Evolutionary conservation across 2,797 vertebrate species (phyloP).

Genomic region (Buceros bicornis): DNA sequence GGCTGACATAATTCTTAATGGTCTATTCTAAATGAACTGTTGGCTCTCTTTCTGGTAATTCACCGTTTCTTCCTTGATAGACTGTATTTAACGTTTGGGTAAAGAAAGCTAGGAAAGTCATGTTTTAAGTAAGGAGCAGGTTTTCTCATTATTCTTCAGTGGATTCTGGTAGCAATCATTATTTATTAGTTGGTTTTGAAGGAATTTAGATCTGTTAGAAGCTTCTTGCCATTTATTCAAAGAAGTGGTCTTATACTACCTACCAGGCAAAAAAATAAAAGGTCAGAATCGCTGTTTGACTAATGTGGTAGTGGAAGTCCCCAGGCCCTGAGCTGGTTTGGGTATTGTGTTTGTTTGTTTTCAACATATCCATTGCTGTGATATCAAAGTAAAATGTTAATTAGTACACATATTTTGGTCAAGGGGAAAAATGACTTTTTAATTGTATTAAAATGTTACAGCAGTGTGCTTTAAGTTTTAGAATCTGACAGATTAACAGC

Average conservation of each 20-base stretch:
- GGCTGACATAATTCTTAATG: neutral
- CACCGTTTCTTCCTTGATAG: neutral
- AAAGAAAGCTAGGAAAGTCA: neutral
- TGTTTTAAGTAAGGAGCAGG: neutral
- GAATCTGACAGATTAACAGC: constrained; percentile 63
- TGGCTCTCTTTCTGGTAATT: neutral
- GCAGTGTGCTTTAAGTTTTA: constrained; percentile 30
- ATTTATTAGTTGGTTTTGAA: constrained; percentile 10
- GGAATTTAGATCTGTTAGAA: neutral
- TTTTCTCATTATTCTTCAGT: neutral
- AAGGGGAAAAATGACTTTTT: neutral
- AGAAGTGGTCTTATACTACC: neutral
- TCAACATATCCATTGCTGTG: neutral
- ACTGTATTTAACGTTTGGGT: neutral
- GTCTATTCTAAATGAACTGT: neutral
- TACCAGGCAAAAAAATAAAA: neutral
- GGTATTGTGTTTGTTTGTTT: neutral
- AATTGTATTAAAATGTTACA: constrained; percentile 51
- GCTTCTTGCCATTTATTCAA: neutral
- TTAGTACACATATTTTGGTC: neutral
- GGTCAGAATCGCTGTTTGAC: neutral
- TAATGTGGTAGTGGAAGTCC: neutral
- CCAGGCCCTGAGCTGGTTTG: neutral
- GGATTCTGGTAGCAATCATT: neutral
- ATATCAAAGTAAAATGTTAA: constrained; percentile 39